Base-by-base conservation (phyloP, 2,113 vertebrate genomes). In the Jaculus jaculus region DNA sequence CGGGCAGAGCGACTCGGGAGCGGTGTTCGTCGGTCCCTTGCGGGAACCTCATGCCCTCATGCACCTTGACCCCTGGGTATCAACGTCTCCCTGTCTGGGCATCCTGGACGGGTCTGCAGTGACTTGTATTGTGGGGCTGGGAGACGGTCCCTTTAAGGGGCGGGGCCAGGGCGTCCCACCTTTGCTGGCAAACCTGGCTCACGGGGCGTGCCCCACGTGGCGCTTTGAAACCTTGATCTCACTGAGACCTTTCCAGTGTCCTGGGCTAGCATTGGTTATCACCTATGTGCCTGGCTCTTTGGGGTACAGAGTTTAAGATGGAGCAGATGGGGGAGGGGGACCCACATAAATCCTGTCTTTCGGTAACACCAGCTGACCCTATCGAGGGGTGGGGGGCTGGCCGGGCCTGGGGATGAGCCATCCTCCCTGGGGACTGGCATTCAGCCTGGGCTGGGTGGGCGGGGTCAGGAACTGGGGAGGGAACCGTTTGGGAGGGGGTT, bases 101-200 rank as follows among this genome's bases (percentile, higher is more conserved):
- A 51, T 23, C 71, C 42, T 9, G 86, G 66, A 23, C 34, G 21
- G 39, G 73, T 63, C 51, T 1, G 2, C 42, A 21, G 4, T 15
- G 2, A 37, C 66, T 85, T 16, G 16, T 75, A 74, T 39, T 78
- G 60, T 30, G 2, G 24, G 24, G 79, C 13, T 60, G 23, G 71
- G 51, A n/a, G 74, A 30, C 9, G 75, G 66, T 61, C 82, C 87
- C 96, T 94, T 95, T 95, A 92, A 96, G 93, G 73, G 95, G 94
- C 82, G 78, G 84, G 80, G 77, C 90, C 3, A 24, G 26, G 37
- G 61, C 23, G 69, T 58, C 78, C 74, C 79, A 54, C 37, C 54
- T 37, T 63, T 39, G 28, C 28, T 23, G 21, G 6, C 15, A 5
- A 34, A 34, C 68, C 2, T 47, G 84, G n/a, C 82, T 63, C 47